Percentiles rank a stretch among this genome's conserved stretches.
Evolutionary conservation across 2,113 vertebrate genomes (phyloP).

Genomic region (Heterotilapia buettikoferi): DNA sequence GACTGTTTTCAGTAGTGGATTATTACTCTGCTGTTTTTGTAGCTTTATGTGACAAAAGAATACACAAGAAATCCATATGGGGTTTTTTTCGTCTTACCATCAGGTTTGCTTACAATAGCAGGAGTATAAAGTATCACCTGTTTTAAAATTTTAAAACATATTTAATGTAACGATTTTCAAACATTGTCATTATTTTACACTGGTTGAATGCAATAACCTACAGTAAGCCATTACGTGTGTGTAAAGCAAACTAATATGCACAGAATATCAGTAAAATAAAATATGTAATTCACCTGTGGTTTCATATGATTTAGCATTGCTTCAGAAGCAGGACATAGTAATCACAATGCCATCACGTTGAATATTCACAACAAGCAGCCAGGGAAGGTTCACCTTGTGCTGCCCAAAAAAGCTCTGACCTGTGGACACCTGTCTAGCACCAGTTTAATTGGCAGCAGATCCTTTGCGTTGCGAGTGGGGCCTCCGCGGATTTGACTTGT

Average conservation of each 20-base stretch:
- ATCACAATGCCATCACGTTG: background rate
- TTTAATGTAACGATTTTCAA: background rate
- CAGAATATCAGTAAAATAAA: background rate
- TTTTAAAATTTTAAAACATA: background rate
- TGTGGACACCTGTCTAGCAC: background rate
- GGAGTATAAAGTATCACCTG: background rate
- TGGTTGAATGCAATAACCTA: background rate
- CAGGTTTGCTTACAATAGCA: background rate
- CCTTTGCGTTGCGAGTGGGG: background rate
- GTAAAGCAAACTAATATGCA: background rate
- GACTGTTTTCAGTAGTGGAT: background rate
- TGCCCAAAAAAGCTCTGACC: background rate
- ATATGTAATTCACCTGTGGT: background rate
- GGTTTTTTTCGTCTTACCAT: fast-evolving
- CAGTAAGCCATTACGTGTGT: background rate
- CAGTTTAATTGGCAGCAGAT: background rate
- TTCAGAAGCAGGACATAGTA: background rate
- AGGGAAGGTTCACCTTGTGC: background rate
- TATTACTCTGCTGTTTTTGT: background rate
- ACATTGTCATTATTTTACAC: background rate
- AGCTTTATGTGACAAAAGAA: background rate
- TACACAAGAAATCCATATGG: fast-evolving
- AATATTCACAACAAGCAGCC: background rate
- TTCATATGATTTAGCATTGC: background rate
- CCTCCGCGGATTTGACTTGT: background rate